Conservation (phyloP, 2,888 invertebrate genomes). For the Alsophila aescularia region DNA sequence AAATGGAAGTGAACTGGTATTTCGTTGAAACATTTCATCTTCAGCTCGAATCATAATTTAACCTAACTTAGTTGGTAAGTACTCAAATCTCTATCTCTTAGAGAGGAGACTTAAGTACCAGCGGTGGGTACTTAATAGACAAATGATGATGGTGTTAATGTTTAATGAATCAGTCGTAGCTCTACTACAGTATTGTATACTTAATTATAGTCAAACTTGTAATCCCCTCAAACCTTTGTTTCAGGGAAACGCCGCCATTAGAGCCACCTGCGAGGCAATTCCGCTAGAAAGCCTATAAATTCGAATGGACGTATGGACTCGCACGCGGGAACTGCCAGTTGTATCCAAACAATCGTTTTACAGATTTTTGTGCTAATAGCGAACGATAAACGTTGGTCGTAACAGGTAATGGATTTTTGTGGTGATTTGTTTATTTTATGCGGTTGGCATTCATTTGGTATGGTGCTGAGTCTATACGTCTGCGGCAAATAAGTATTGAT, state of each 20-base stretch:
- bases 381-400: constrained; percentile 17
- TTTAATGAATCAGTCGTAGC: not conserved
- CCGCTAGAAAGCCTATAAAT: constrained; percentile 66
- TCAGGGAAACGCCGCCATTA: constrained; percentile 54
- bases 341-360: constrained; percentile 41
- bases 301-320: constrained; percentile 54
- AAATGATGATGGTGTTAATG: no score
- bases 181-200: not conserved
- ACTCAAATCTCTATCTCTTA: no score
- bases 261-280: constrained; percentile 65
- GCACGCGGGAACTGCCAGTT: constrained; percentile 62
- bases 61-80: no score
- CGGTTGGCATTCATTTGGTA: not conserved
- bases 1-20: not conserved
- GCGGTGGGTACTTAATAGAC: no score
- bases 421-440: constrained; percentile 33
- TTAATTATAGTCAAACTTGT: constrained; percentile 20
- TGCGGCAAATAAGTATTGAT: no score
- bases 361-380: constrained; percentile 34
- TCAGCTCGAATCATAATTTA: no score
- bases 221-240: constrained; percentile 36
- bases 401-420: constrained; percentile 32
- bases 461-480: not conserved
- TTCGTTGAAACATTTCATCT: no score
- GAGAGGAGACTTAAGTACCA: no score